Evolutionary conservation across 92 coral and sea anemone genomes (phyloP), one percentile per base, ranked within the genome.

Genomic region (Metridium senile): DNA sequence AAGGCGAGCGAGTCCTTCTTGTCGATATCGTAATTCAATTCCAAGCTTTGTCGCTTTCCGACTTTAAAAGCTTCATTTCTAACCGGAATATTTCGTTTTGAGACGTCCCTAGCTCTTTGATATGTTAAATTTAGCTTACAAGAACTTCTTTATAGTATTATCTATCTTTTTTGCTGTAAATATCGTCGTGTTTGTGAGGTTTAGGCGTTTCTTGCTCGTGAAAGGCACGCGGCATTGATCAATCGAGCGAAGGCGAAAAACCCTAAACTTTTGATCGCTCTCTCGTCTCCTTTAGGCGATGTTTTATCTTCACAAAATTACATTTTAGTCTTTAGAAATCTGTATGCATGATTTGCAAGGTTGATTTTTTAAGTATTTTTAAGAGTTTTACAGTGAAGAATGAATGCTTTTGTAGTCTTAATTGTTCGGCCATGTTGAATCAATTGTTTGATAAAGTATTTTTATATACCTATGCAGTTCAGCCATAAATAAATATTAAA

Each of bases 1-100:
- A 34, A 58, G 56, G 9, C 47, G 26, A 58, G 32, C 32, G 30
- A 16, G 68, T 3, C 53, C 49, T n/a, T 51, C 45, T 63, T 28
- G 69, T 30, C 45, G 29, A 59, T 73, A 56, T 73, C 78, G 76
- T 33, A 71, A 71, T 39, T 39, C 49, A 39, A 39, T 39, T 39
- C 13, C 49, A 13, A 9, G 17, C 54, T n/a, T 47, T 26, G 63
- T 33, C 27, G 27, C 51, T 23, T 71, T 71, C 17, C 21, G 9
- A 17, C 2, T 16, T 17, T 59, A 10, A 4, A 39, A 39, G 8
- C 8, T 39, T 39, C 8, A 4, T 39, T 39, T 39, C 13, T 39
- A 4, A 39, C 13, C 49, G 13, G 13, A 39, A 4, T 4, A 39
- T 13, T 39, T 39, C 49, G 6, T 39, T 39, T 39, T 39, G 13